Conservation (phyloP, 2,888 invertebrate species). For the Xestia sexstrigata region DNA sequence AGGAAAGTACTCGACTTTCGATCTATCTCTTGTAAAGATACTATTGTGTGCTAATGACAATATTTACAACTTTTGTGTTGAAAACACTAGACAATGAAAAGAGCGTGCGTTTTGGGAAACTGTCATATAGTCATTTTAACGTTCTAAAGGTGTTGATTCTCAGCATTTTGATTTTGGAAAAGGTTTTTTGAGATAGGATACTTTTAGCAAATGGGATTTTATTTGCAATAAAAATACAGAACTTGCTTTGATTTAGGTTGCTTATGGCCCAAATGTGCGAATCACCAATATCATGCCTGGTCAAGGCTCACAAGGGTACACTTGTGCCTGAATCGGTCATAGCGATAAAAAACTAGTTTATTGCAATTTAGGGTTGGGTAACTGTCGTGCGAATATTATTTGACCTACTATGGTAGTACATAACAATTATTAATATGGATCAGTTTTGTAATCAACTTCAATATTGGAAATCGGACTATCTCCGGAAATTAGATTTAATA, state of each 20-base stretch:
- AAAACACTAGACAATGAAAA: neutral
- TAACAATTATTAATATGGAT: neutral
- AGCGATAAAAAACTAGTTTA: slow-evolving; percentile 45
- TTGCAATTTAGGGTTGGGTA: slow-evolving; percentile 52
- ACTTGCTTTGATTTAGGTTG: neutral
- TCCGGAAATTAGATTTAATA: neutral
- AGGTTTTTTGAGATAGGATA: neutral
- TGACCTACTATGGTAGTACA: slow-evolving; percentile 16
- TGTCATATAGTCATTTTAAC: too few species aligned
- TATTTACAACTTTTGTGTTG: neutral
- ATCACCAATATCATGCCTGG: slow-evolving; percentile 40
- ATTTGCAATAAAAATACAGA: neutral
- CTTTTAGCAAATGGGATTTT: neutral
- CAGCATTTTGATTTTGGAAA: neutral
- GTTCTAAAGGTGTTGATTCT: neutral
- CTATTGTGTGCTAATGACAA: neutral
- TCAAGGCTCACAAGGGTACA: slow-evolving; percentile 49
- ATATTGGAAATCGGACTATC: neutral
- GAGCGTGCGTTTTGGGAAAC: neutral
- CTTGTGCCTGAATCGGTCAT: slow-evolving; percentile 44
- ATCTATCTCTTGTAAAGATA: neutral
- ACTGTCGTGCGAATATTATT: slow-evolving; percentile 42
- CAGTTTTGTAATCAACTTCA: neutral
- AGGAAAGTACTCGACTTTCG: neutral
- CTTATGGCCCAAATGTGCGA: slow-evolving; percentile 9